Evolutionary conservation across 2,113 vertebrate species (phyloP).

Genomic region (Phyllopteryx taeniolatus): DNA sequence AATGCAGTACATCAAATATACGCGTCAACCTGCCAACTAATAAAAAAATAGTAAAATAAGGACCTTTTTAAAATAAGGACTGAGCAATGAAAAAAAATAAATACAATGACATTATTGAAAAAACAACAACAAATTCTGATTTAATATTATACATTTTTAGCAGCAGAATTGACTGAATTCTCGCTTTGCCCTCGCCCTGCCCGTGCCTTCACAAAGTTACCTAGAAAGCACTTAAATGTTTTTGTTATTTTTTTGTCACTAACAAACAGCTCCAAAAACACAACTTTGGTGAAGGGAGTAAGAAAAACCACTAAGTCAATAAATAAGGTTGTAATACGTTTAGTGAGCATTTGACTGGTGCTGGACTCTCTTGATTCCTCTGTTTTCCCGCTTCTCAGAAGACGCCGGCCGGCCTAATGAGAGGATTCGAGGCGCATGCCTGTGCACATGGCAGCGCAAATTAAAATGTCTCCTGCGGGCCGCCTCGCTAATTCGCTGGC

Average conservation of each 20-base stretch:
- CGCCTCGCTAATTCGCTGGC: constrained; percentile 75
- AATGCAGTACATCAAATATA: no score
- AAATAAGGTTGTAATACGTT: not conserved
- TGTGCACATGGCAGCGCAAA: constrained; percentile 78
- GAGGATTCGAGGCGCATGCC: constrained; percentile 69
- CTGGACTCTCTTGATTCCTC: constrained; percentile 1
- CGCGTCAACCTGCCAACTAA: no score
- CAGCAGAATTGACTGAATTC: not conserved
- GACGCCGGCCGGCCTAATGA: constrained; percentile 62
- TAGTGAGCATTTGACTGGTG: not conserved
- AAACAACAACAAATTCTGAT: no score
- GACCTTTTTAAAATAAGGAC: no score
- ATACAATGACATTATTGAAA: no score
- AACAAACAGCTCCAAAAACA: not conserved
- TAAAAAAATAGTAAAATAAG: no score
- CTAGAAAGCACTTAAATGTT: not conserved
- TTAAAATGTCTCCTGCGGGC: constrained; percentile 74
- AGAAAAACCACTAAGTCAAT: not conserved
- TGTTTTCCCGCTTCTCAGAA: constrained; percentile 58
- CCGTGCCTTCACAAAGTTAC: not conserved
- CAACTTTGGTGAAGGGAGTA: not conserved
- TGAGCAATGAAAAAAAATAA: no score
- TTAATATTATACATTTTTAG: no score
- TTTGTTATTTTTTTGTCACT: no score
- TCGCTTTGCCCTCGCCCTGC: not conserved